These are phyloP conservation scores for Argopecten irradians DNA, from an alignment of 1,140 invertebrate genomes.

Conservation along the genomic window DNA sequence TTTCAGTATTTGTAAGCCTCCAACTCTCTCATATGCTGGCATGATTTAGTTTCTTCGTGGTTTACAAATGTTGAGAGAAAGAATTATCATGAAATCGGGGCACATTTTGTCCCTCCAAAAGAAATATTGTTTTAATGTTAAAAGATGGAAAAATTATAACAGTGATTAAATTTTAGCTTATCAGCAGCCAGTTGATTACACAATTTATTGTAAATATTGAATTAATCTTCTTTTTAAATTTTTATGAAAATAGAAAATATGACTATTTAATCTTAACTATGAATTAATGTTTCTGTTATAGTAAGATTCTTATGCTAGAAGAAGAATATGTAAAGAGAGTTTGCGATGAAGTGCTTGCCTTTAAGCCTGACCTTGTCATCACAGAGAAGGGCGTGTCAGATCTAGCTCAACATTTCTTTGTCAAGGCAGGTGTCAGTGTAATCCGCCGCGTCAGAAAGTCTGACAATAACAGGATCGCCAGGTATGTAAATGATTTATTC, in stretches of 20 bases:
- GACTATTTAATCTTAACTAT: neutral
- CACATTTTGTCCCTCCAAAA: no score
- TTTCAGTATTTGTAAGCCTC: no score
- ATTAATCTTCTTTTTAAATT: neutral
- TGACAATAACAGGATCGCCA: slow-evolving; percentile 97
- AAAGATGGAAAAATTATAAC: no score
- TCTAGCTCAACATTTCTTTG: slow-evolving; percentile 81
- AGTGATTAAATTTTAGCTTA: no score
- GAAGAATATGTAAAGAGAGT: slow-evolving; percentile 96
- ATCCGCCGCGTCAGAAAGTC: slow-evolving; percentile 95
- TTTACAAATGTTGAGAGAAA: no score
- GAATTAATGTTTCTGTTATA: slow-evolving; percentile 44
- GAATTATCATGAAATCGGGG: no score
- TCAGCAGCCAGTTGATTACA: no score
- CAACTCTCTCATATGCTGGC: no score
- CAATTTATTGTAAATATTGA: no score
- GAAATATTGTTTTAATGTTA: no score
- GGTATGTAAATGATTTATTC: slow-evolving; percentile 73
- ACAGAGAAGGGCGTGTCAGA: slow-evolving; percentile 98
- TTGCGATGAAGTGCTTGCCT: slow-evolving; percentile 94
- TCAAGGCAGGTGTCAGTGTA: slow-evolving; percentile 93
- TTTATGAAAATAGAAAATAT: neutral
- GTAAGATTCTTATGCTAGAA: slow-evolving; percentile 83
- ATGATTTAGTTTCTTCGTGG: no score
- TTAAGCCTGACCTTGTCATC: slow-evolving; percentile 97